phyloP scores from a whole-genome alignment of 2,888 invertebrate species.

The Trisateles emortualis region DNA sequence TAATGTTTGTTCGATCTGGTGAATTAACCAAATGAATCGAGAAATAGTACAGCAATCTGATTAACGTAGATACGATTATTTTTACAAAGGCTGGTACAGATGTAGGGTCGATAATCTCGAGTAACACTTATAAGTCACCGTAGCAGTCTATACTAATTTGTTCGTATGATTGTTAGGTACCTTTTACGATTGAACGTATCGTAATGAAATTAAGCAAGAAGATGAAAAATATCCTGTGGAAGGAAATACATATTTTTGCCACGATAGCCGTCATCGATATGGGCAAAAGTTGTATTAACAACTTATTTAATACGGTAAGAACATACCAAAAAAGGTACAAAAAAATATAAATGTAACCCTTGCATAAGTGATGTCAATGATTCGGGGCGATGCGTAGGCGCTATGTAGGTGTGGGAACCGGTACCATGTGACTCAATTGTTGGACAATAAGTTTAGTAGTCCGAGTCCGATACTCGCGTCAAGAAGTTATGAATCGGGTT shows the following conservation, averaged over 20 bases:
- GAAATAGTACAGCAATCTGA: constrained; percentile 41
- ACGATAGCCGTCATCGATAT: too few relatives aligned
- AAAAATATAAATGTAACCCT: constrained; percentile 39
- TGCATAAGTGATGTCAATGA: constrained; percentile 57
- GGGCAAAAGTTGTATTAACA: neutral
- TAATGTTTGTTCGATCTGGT: constrained; percentile 58
- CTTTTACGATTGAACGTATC: too few relatives aligned
- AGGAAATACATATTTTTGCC: too few relatives aligned
- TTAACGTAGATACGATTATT: constrained; percentile 10
- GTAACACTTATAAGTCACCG: too few relatives aligned
- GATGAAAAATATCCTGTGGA: too few relatives aligned
- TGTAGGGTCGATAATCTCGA: too few relatives aligned
- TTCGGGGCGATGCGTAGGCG: constrained; percentile 63
- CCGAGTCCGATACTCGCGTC: constrained; percentile 55
- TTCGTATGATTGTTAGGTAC: too few relatives aligned
- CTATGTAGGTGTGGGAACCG: constrained; percentile 75
- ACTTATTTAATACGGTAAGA: neutral
- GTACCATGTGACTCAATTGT: constrained; percentile 71
- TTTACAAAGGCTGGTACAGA: too few relatives aligned
- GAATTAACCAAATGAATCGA: constrained; percentile 60
- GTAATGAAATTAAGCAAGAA: too few relatives aligned
- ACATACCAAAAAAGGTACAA: constrained; percentile 12
- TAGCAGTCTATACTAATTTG: too few relatives aligned
- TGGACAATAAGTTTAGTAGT: constrained; percentile 62
- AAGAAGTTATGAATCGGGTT: constrained; percentile 47